Evolutionary conservation across 2,888 invertebrate species (phyloP), one percentile per base, ranked within the genome.

Genomic region (Conops quadrifasciatus): DNA sequence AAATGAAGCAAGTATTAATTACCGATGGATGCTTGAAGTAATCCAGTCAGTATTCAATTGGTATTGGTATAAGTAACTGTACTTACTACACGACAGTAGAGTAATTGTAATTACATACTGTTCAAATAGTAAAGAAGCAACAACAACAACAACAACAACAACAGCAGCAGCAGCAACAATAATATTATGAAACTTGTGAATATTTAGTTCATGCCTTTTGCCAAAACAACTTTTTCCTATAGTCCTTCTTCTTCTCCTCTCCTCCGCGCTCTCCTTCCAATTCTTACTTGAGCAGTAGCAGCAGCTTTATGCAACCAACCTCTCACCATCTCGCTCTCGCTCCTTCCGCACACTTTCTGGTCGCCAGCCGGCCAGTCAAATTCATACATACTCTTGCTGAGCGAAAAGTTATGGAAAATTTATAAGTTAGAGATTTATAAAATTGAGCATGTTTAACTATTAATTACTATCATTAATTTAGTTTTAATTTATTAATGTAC

Each of bases 391-490:
- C 45, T 24, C 58, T 58, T 60, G 43, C 49, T 51, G 58, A 36
- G 67, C 51, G 26, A 51, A 26, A 62, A 43, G 9, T 30, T 16
- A 51, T 49, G 47, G 21, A 60, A 51, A 24, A 49, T 49, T 68
- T 68, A 60, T 60, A 62, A 68, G 51, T 47, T 64, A 43, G 19
- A 70, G 58, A 58, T 70, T 64, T 64, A 64, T 56, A 70, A 60
- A 26, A 53, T 56, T 60, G 7, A 28, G 15, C 28, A 26, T 26
- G 15, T 45, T 70, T 58, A 62, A 30, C 26, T 36, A 19, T 56
- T 36, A 62, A 60, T 64, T 70, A 45, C 63, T 63, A 69, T 49
- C 16, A 69, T 49, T 70, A 70, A 64, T 64, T 64, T 64, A 63
- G 56, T 47, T 70, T 26, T 70, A 70, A 70, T 70, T 64, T 64